These are phyloP conservation scores for Oligia fasciuncula DNA, from an alignment of 2,888 invertebrate species.

Conservation along the genomic window DNA sequence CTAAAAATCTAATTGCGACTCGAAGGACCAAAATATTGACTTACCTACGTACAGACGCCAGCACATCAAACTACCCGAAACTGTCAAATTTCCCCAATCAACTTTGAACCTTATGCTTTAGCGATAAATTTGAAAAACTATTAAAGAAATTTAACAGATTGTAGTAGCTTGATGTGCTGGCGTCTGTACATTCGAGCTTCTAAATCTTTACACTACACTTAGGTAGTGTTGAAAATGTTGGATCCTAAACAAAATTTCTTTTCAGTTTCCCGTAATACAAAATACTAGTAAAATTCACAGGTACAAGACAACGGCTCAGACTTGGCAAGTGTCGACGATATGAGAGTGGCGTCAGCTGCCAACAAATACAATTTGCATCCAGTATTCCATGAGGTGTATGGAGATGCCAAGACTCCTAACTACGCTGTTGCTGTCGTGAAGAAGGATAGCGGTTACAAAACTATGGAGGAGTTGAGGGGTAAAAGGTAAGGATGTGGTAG, in stretches of 20 bases:
- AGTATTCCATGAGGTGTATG: constrained; percentile 92
- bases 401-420: constrained; percentile 87
- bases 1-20: background rate
- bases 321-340: constrained; percentile 92
- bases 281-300: constrained; percentile 63
- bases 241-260: background rate
- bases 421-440: constrained; percentile 92
- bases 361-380: constrained; percentile 91
- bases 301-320: constrained; percentile 93
- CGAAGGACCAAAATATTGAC: background rate
- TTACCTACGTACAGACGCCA: too few relatives aligned
- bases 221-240: too few relatives aligned
- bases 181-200: background rate
- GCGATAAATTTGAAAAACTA: too few relatives aligned
- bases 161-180: too few relatives aligned
- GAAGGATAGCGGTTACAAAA: constrained; percentile 88
- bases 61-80: too few relatives aligned
- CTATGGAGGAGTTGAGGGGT: constrained; percentile 91
- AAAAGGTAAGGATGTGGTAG: constrained; percentile 85
- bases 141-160: too few relatives aligned
- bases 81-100: too few relatives aligned
- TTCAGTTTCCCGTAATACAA: background rate
- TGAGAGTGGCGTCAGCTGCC: constrained; percentile 87
- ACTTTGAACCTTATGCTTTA: too few relatives aligned
- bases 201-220: too few relatives aligned